Conservation (phyloP, 2,797 vertebrate species). For the Garrulus glandarius region DNA sequence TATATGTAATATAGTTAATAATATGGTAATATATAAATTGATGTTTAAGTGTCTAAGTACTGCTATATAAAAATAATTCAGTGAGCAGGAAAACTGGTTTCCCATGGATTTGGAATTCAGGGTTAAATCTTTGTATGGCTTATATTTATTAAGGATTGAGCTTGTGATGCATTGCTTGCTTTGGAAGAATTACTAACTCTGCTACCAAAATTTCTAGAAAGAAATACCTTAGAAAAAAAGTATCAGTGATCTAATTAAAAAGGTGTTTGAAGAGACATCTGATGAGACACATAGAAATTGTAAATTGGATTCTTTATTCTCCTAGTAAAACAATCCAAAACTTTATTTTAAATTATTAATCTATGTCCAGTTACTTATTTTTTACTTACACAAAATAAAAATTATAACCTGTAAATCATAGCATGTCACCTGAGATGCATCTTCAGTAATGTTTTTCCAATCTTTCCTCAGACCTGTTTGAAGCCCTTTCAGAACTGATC, state of each 20-base stretch:
- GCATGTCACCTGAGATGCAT: neutral
- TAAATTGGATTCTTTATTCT: neutral
- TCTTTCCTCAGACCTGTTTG: slow-evolving; percentile 85
- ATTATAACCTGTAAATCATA: neutral
- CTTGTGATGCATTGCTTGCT: neutral
- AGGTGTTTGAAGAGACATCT: neutral
- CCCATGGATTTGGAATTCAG: neutral
- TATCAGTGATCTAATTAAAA: neutral
- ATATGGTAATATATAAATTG: neutral
- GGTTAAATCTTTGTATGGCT: neutral
- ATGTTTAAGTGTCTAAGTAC: neutral
- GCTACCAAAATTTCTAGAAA: neutral
- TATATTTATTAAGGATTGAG: neutral
- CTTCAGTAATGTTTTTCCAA: neutral
- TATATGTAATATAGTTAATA: neutral
- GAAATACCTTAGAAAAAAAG: neutral
- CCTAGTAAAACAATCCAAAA: neutral
- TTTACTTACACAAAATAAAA: neutral
- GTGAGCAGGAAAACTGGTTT: neutral
- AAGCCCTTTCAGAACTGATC: slow-evolving; percentile 93
- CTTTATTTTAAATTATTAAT: neutral
- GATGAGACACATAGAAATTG: neutral
- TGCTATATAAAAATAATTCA: neutral
- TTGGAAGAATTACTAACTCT: neutral
- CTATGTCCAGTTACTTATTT: neutral